Conservation (phyloP, 2,888 invertebrate genomes). For the Hyposoter dolosus region DNA sequence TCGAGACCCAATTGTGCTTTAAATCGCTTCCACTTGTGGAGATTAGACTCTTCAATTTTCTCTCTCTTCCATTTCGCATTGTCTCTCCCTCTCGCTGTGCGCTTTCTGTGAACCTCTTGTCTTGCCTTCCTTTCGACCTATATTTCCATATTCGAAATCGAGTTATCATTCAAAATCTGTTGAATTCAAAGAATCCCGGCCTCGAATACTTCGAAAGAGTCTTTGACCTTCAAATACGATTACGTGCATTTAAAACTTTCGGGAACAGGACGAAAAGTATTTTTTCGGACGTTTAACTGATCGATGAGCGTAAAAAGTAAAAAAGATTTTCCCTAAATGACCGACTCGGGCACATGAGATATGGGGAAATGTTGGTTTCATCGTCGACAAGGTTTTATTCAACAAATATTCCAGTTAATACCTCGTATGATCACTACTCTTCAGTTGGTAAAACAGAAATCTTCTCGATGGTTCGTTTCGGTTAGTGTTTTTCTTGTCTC, state of each 20-base stretch:
- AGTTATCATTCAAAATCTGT: neutral
- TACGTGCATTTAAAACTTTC: neutral
- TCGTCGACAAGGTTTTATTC: neutral
- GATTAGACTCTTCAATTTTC: slow-evolving; percentile 34
- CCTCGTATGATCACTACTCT: neutral
- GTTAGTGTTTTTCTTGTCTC: neutral
- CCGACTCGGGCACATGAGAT: neutral
- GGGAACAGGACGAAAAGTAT: neutral
- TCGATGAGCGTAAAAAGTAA: neutral
- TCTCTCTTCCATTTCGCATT: neutral
- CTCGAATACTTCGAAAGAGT: no score
- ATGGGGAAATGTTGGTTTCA: neutral
- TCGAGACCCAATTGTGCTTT: slow-evolving; percentile 36
- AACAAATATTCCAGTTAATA: neutral
- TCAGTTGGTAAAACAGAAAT: slow-evolving; percentile 36
- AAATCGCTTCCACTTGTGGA: slow-evolving; percentile 42
- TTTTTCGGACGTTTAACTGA: neutral
- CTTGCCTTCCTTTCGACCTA: neutral
- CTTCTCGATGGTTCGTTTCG: neutral
- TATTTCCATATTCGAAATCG: neutral
- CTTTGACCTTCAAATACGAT: no score
- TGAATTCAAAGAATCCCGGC: no score
- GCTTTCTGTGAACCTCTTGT: neutral
- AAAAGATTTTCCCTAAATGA: neutral
- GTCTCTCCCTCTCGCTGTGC: neutral